phyloP scores from a whole-genome alignment of 2,888 invertebrate genomes.

The Frankliniella intonsa region DNA sequence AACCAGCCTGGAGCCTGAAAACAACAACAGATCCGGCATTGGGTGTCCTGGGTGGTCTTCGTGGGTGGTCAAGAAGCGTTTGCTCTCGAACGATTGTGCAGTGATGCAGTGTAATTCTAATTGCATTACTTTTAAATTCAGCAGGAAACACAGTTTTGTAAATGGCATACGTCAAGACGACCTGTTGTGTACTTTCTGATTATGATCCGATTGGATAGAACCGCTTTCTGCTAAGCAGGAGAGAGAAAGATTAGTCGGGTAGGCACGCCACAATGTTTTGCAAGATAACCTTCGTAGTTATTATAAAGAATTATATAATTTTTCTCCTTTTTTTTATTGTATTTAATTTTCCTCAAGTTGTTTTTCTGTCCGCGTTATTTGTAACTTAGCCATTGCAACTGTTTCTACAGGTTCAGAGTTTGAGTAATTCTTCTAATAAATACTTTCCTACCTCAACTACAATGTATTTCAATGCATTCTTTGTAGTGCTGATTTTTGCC shows the following conservation, averaged over 20 bases:
- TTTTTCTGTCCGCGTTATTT: neutral
- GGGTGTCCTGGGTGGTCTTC: neutral
- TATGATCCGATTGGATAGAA: neutral
- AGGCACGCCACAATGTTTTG: neutral
- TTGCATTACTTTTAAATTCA: neutral
- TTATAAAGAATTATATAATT: neutral
- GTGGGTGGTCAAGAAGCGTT: slow-evolving; percentile 20
- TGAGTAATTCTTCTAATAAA: neutral
- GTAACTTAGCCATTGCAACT: neutral
- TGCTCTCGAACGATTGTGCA: slow-evolving; percentile 9
- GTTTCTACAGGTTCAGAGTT: neutral
- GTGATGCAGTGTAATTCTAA: neutral
- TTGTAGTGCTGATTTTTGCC: neutral
- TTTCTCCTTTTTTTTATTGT: neutral
- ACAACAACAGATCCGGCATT: neutral
- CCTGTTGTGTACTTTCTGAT: neutral
- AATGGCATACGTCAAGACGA: neutral
- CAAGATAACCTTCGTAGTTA: neutral
- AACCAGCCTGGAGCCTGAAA: neutral
- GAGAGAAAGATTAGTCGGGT: neutral
- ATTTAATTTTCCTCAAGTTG: neutral
- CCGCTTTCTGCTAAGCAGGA: neutral
- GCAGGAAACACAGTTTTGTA: neutral
- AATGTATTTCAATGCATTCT: neutral
- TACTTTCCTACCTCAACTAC: neutral